Evolutionary conservation across 2,113 vertebrate species (phyloP).

Genomic region (Nettapus auritus): DNA sequence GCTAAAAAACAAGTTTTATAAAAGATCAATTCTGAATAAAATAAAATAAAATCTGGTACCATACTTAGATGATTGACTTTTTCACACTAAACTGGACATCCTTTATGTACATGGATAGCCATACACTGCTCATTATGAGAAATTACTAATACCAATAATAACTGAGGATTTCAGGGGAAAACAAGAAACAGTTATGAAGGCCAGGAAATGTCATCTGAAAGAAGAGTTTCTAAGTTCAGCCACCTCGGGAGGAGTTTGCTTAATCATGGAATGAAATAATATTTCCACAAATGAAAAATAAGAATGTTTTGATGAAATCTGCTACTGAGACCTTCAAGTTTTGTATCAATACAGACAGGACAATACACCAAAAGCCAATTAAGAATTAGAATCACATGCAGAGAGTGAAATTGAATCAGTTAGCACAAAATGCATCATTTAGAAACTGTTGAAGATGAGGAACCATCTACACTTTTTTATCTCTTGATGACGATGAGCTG

Average conservation of each 20-base stretch:
- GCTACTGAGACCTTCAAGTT: rapidly evolving
- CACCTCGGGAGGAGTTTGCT: neutral
- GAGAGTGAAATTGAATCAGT: neutral
- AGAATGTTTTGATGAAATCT: neutral
- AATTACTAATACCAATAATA: neutral
- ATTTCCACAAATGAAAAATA: neutral
- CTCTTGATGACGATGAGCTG: neutral
- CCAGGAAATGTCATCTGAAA: neutral
- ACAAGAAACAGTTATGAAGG: neutral
- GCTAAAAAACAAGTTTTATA: neutral
- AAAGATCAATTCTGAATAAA: neutral
- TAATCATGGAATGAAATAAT: neutral
- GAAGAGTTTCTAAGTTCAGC: neutral
- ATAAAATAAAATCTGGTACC: neutral
- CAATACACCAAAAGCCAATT: neutral
- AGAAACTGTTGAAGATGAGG: neutral
- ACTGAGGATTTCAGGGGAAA: neutral
- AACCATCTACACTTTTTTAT: neutral
- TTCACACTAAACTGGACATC: neutral
- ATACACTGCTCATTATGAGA: neutral
- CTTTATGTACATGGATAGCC: neutral
- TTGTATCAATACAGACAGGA: neutral
- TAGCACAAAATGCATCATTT: neutral
- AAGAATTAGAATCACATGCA: neutral
- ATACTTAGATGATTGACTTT: neutral